A percentile compares a stretch with the other conserved stretches of the same genome.
Conservation (phyloP, 2,888 invertebrate genomes). For the Furcula furcula region DNA sequence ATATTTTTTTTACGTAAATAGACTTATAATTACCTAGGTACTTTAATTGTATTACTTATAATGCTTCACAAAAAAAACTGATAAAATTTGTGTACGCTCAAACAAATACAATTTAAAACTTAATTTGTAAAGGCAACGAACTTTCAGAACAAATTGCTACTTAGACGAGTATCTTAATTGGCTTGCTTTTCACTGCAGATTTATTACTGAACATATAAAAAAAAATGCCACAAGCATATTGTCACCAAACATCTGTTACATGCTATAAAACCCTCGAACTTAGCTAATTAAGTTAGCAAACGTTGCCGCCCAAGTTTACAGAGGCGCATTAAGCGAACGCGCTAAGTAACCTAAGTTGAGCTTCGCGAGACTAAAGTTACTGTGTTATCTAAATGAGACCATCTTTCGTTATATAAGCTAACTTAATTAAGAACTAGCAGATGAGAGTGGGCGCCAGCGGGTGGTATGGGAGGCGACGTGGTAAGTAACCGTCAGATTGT, state of each 20-base stretch:
- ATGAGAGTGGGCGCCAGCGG: slow-evolving; percentile 79
- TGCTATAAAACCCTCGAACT: slow-evolving; percentile 49
- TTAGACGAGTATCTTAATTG: no score
- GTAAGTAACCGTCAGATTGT: slow-evolving; percentile 41
- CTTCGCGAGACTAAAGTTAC: slow-evolving; percentile 71
- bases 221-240: slow-evolving; percentile 11
- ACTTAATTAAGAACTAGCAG: slow-evolving; percentile 83
- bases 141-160: no score
- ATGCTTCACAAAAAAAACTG: no score
- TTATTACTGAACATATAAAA: neutral
- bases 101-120: no score
- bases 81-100: no score
- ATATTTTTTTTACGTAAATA: no score
- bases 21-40: no score
- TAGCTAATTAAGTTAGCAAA: slow-evolving; percentile 54
- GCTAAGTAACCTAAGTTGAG: slow-evolving; percentile 70
- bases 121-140: no score
- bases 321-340: slow-evolving; percentile 51
- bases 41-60: no score
- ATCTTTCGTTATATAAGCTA: slow-evolving; percentile 83
- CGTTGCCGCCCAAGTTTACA: slow-evolving; percentile 41
- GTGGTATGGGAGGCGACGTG: slow-evolving; percentile 42
- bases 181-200: neutral
- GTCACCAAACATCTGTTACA: slow-evolving; percentile 27
- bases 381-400: slow-evolving; percentile 83